These are phyloP conservation scores for Megathymus violae DNA, from an alignment of 1,140 invertebrate genomes.

Conservation along the genomic window DNA sequence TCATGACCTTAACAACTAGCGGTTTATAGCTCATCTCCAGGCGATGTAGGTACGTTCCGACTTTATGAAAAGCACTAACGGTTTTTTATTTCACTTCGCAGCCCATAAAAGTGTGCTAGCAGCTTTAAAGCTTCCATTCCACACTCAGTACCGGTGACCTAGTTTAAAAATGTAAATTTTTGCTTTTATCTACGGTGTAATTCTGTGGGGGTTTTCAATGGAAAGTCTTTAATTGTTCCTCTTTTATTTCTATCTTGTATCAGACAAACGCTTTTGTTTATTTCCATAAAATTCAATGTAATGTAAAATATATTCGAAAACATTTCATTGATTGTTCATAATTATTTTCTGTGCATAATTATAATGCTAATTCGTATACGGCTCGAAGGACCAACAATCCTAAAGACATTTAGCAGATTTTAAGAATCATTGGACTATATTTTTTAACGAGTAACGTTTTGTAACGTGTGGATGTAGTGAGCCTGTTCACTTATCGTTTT, in stretches of 20 bases:
- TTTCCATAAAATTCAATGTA: background rate
- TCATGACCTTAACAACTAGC: too few species aligned
- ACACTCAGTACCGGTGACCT: slow-evolving; percentile 21
- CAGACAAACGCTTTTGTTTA: too few species aligned
- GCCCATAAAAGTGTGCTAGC: slow-evolving; percentile 10
- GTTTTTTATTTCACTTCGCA: slow-evolving; percentile 13
- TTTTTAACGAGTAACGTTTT: too few species aligned
- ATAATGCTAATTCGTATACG: too few species aligned
- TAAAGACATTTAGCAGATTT: too few species aligned
- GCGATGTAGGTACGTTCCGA: background rate
- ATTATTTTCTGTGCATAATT: too few species aligned
- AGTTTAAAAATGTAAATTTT: slow-evolving; percentile 24
- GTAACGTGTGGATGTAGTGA: too few species aligned
- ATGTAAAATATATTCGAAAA: too few species aligned
- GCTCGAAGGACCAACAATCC: too few species aligned
- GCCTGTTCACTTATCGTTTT: too few species aligned
- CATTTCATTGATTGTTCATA: too few species aligned
- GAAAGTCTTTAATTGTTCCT: slow-evolving; percentile 14
- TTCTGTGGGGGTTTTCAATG: slow-evolving; percentile 7
- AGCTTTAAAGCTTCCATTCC: slow-evolving; percentile 6
- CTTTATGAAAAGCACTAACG: slow-evolving; percentile 1
- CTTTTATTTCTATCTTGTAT: slow-evolving; percentile 8
- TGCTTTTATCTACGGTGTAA: slow-evolving; percentile 24
- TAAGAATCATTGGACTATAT: too few species aligned
- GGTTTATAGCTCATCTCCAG: background rate